Evolutionary conservation across 2,797 vertebrate genomes (phyloP), one percentile per base, ranked within the genome.

Genomic region (Tiaroga cobitis): DNA sequence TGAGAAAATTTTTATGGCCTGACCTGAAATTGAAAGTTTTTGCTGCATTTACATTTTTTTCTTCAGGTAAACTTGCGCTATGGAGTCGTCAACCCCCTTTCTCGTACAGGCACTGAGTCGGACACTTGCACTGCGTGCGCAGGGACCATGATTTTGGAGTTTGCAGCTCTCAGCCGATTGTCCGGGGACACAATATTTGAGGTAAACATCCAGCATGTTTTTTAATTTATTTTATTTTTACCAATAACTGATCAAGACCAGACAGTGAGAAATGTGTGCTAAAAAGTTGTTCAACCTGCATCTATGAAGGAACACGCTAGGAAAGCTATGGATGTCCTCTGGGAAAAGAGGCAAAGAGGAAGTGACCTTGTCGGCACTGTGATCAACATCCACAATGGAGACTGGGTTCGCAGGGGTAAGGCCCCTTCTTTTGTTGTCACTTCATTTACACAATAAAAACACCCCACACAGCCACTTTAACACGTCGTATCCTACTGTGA

Each of bases 51-150:
- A 3, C 65, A 75, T 77, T 39, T 51, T 46, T 6, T 68, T 85
- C 61, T 82, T 6, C 83, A 96, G 96, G 95, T 96, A 86, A 96
- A 96, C 89, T 91, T 96, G 88, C 94, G 94, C 29, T 94, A 96
- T 49, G 96, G 96, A 63, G 93, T 96, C 32, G 87, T 93, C 24
- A 95, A 92, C 83, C 95, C 96, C 21, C 93, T 96, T 24, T 96
- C 96, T n/a, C 95, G 96, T 3, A 96, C 95, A 41, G 96, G 96
- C 89, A 95, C 94, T 0, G 96, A 96, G 89, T 95, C 95, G 0
- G 95, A 96, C 93, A 96, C 96, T 78, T 96, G 96, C 88, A 96
- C 96, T 3, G 96, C 96, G 3, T 96, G 96, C n/a, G 96, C 96
- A 1, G 96, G 96, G 81, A 96, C 96, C 68, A 96, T 96, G 95